Evolutionary conservation across 2,113 vertebrate species (phyloP).

Genomic region (Lucifuga dentata): DNA sequence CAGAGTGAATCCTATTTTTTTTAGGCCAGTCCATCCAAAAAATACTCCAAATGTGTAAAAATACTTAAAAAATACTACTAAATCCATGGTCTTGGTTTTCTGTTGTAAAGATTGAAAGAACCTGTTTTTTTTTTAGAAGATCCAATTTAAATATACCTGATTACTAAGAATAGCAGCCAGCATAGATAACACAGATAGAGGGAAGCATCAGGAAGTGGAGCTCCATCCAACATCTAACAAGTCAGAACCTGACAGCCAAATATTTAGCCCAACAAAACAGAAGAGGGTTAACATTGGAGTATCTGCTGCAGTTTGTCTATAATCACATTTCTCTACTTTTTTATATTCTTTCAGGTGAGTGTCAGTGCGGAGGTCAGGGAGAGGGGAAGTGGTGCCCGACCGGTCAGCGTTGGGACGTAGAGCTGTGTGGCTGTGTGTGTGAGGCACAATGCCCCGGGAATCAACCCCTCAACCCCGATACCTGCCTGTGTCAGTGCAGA

Average conservation of each 20-base stretch:
- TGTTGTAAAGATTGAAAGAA: no score
- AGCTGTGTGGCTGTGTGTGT: conserved; percentile 80
- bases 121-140: not conserved
- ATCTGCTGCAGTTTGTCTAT: no score
- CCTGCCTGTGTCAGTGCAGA: conserved; percentile 81
- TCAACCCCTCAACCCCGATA: conserved; percentile 81
- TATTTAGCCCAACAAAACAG: conserved; percentile 1
- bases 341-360: conserved; percentile 66
- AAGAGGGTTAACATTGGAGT: not conserved
- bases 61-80: no score
- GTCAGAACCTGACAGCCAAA: conserved; percentile 37
- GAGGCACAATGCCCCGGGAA: conserved; percentile 68
- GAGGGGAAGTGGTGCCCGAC: conserved; percentile 72
- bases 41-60: no score
- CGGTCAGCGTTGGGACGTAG: conserved; percentile 78
- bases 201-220: not conserved
- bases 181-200: conserved; percentile 2
- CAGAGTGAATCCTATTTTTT: not conserved
- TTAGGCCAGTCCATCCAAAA: not conserved
- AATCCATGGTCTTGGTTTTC: not conserved
- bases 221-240: conserved; percentile 26
- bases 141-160: conserved; percentile 4
- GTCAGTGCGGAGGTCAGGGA: conserved; percentile 74
- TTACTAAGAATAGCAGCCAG: not conserved
- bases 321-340: not conserved